phyloP scores from a whole-genome alignment of 2,113 vertebrate species.

The Platysternon megacephalum region DNA sequence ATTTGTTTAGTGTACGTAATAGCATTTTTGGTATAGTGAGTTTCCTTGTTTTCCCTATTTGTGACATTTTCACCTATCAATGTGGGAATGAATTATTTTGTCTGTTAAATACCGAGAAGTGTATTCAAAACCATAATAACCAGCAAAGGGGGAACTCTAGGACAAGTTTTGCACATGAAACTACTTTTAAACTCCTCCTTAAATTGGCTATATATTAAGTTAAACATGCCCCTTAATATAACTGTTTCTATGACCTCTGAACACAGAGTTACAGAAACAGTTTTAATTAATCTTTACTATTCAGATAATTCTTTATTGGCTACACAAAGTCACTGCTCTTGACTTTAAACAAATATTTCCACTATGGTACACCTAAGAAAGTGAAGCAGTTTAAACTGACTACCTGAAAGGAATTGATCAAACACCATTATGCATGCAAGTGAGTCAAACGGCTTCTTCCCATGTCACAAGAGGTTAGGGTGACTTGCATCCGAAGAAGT shows the following conservation, averaged over 20 bases:
- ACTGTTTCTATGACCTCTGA: neutral
- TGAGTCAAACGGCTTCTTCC: neutral
- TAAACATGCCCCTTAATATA: neutral
- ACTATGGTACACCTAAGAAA: neutral
- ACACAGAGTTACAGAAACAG: neutral
- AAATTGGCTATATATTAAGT: neutral
- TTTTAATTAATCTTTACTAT: no score
- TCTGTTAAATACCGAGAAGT: neutral
- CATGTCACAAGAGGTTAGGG: neutral
- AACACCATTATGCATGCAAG: neutral
- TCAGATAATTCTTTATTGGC: no score
- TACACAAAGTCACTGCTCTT: neutral
- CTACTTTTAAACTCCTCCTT: constrained; percentile 17
- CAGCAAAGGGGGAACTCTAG: neutral
- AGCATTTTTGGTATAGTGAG: neutral
- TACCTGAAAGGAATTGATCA: neutral
- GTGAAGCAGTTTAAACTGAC: neutral
- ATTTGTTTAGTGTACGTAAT: neutral
- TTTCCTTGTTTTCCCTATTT: neutral
- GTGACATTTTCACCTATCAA: neutral
- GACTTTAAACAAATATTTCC: neutral
- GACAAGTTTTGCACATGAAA: neutral
- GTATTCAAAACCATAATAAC: neutral
- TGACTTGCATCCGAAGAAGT: no score
- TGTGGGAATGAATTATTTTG: neutral